Evolutionary conservation across 2,888 invertebrate species (phyloP), one percentile per base, ranked within the genome.

Genomic region (Eilema sororculum): DNA sequence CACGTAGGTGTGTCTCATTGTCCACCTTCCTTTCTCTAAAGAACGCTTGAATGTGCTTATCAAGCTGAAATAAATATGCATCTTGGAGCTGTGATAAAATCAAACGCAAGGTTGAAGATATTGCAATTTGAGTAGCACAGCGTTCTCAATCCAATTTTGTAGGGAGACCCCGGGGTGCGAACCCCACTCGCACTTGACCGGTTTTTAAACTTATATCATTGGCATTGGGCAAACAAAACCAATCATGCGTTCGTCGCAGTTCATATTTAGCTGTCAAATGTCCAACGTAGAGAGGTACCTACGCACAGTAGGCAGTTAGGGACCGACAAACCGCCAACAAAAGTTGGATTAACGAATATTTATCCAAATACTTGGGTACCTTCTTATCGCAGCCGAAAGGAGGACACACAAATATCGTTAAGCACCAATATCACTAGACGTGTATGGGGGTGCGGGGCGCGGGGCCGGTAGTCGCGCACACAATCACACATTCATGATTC

Each of bases 341-440:
- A n/a, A 57, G 41, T 68, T 28, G 37, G 61, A 63, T 59, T 24
- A 68, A 25, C 58, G 24, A 30, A 24, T 33, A 37, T 65, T 65
- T 60, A 37, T 60, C 22, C 60, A 60, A 69, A 25, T 52, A 65
- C 28, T 28, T 28, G 3, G 20, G 60, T 25, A 22, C 33, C 33
- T 12, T 12, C n/a, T 60, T 33, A 52, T 69, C 65, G 37, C 52
- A 37, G 24, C 4, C 30, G 30, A 46, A 69, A 65, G 12, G 69
- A 65, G 69, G 69, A 25, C 69, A n/a, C 41, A 25, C 59, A 65
- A 41, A 33, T 46, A 33, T 69, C 64, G 59, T 9, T 59, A 25
- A 60, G 30, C 63, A 52, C 30, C 22, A 60, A 56, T 28, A 60
- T 57, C 20, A n/a, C 6, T 25, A 62, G 13, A 41, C 24, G 58